A percentile compares a stretch with the other conserved stretches of the same genome.
Conservation (phyloP, 2,113 vertebrate species). For the Nycticorax nycticorax region DNA sequence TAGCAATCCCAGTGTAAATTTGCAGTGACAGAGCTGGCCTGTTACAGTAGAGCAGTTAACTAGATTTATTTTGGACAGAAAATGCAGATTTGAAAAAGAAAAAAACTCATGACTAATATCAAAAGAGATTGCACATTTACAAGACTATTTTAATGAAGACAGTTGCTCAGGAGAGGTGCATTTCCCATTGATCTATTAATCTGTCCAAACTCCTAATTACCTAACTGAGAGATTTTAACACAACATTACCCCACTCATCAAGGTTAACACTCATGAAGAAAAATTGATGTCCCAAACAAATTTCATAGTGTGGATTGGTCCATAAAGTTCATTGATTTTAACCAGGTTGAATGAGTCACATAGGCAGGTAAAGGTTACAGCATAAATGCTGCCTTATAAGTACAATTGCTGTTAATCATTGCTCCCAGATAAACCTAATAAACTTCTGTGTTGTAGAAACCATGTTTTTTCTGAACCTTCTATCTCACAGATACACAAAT, state of each 20-base stretch:
- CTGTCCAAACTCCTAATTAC: background rate
- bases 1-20: conserved; percentile 76
- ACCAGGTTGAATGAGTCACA: background rate
- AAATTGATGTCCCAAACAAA: background rate
- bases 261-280: background rate
- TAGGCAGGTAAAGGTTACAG: background rate
- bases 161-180: background rate
- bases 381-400: background rate
- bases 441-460: background rate
- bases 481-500: conserved; percentile 43
- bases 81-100: conserved; percentile 64
- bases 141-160: background rate
- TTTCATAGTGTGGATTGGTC: background rate
- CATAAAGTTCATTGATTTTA: background rate
- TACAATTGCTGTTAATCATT: conserved; percentile 4
- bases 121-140: conserved; percentile 41
- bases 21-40: conserved; percentile 63
- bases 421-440: conserved; percentile 7
- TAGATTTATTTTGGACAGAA: conserved; percentile 76
- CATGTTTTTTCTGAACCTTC: background rate
- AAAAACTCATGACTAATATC: conserved; percentile 46
- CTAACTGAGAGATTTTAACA: background rate
- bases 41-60: conserved; percentile 71
- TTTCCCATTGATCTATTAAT: conserved; percentile 1
- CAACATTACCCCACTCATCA: background rate